Evolutionary conservation across 2,797 vertebrate genomes (phyloP), one percentile per base, ranked within the genome.

Genomic region (Lithobates sylvaticus): DNA sequence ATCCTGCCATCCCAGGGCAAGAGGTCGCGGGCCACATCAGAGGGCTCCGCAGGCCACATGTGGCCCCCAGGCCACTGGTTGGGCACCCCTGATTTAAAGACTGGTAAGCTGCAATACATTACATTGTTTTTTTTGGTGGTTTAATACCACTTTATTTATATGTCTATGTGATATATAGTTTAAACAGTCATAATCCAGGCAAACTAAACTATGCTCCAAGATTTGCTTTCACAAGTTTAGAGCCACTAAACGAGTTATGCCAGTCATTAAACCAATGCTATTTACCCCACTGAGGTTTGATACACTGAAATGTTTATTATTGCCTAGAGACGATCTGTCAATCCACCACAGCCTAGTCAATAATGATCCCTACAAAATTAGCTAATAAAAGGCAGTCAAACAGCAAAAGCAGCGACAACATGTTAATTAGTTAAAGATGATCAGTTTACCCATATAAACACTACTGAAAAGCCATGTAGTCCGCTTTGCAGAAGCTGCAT

Each of bases 351-450:
- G 78, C 34, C 67, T n/a, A 10, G 54, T 47, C 68, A 70, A 80
- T 80, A 80, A 80, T 71, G 50, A 54, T 68, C 78, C 67, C 54
- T 23, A 80, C 67, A 47, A 32, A n/a, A 80, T 36, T n/a, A 71
- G 18, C 54, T 61, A 80, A 13, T 23, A 50, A 69, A 15, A 21
- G 65, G 78, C 67, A 70, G 67, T 42, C 65, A 70, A 80, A 80
- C 21, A 61, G 54, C 54, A 61, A 61, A 54, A 9, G 50, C 44
- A 47, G 18, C 27, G 67, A 79, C 65, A 39, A 64, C 36, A 80
- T 50, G 78, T 80, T 80, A 70, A 80, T 80, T 80, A 80, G 78
- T 71, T 32, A 68, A 58, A 54, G 78, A 71, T 80, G 67, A 54
- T 80, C 78, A 71, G 78, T 70, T 71, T 50, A 70, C 70, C 42